phyloP scores from a whole-genome alignment of 1,140 invertebrate genomes.

The Chrysomallon squamiferum region DNA sequence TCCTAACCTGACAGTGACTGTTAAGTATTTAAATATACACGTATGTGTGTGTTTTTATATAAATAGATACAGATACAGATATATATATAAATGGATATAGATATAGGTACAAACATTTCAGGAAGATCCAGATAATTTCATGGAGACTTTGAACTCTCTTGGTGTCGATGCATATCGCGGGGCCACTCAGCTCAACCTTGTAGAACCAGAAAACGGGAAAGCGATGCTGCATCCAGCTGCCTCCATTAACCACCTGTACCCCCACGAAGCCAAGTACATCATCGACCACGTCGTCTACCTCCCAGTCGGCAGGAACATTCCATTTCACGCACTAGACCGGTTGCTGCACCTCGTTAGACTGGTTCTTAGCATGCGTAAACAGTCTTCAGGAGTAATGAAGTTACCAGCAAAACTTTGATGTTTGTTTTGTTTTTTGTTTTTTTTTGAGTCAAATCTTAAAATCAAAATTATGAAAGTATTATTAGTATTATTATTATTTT shows the following conservation, averaged over 20 bases:
- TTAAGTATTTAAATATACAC: too few species aligned
- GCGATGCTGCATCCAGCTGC: slow-evolving; percentile 3
- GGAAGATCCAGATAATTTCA: slow-evolving; percentile 58
- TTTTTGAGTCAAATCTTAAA: not conserved
- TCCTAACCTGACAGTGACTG: too few species aligned
- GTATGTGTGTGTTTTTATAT: too few species aligned
- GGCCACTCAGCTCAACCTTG: slow-evolving; percentile 60
- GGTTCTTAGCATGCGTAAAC: not conserved
- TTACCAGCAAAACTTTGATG: not conserved
- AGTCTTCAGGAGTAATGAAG: not conserved
- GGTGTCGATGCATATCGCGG: slow-evolving; percentile 63
- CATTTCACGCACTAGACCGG: slow-evolving; percentile 54
- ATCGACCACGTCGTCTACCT: slow-evolving; percentile 63
- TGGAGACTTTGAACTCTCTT: slow-evolving; percentile 47
- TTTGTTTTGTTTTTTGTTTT: too few species aligned
- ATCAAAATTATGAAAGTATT: not conserved
- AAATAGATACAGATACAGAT: too few species aligned
- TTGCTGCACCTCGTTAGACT: slow-evolving; percentile 32
- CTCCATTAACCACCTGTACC: slow-evolving; percentile 37
- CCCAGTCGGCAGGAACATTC: slow-evolving; percentile 59
- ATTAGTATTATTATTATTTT: too few species aligned
- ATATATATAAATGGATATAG: too few species aligned
- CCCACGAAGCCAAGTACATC: slow-evolving; percentile 59
- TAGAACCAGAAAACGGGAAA: slow-evolving; percentile 47
- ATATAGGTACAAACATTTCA: slow-evolving; percentile 32